A percentile compares a stretch with the other conserved stretches of the same genome.
These are phyloP conservation scores for Nemopilema nomurai DNA, from an alignment of 30 jellyfish, hydroid and myxozoan species.

Conservation along the genomic window DNA sequence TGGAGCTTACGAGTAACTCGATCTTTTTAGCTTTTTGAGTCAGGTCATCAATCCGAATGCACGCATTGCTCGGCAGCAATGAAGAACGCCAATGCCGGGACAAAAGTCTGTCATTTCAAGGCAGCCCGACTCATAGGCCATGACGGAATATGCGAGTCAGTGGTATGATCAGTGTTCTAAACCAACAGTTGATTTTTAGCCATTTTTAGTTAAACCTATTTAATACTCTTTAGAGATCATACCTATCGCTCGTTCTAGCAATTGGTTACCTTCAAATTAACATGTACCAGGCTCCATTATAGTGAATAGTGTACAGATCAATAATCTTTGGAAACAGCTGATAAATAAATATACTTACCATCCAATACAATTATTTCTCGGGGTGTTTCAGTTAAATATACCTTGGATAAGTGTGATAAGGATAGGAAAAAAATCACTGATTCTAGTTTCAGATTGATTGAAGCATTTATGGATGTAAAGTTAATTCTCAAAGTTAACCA, in stretches of 20 bases:
- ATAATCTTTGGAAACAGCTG: too few species aligned
- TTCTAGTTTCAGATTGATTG: too few species aligned
- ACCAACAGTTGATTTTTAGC: background rate
- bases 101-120: conserved; percentile 25
- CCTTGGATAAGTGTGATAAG: too few species aligned
- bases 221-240: too few species aligned
- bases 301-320: background rate
- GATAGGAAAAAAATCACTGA: too few species aligned
- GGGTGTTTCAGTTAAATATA: too few species aligned
- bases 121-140: conserved; percentile 8
- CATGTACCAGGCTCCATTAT: background rate
- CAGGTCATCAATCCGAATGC: conserved; percentile 34
- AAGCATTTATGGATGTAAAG: too few species aligned
- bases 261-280: too few species aligned
- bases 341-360: too few species aligned
- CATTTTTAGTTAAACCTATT: background rate
- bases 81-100: conserved; percentile 4
- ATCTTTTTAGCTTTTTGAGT: background rate
- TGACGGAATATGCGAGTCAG: conserved; percentile 46
- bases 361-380: too few species aligned
- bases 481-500: too few species aligned
- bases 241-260: too few species aligned
- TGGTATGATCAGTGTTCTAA: conserved; percentile 14
- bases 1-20: background rate
- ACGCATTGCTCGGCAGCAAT: conserved; percentile 15